Evolutionary conservation across 2,888 invertebrate genomes (phyloP), one percentile per base, ranked within the genome.

Genomic region (Dyspetes luteomarginatus): DNA sequence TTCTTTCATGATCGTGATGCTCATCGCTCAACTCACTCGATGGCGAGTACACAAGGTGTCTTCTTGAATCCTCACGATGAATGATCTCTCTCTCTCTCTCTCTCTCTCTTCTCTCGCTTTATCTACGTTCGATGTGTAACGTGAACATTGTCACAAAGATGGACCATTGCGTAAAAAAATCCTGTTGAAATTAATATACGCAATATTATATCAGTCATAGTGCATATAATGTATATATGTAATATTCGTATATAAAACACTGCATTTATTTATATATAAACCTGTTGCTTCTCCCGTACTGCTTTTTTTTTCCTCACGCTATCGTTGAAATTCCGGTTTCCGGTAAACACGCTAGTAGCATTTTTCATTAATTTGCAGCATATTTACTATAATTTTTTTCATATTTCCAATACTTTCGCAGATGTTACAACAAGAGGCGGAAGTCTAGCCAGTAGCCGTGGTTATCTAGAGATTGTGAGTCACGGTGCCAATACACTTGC

Each of bases 21-120:
- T 55, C 89, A 86, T 65, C 88, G 87, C 12, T 90, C 90, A 26
- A 88, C 86, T 62, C 90, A 91, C 89, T 90, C 91, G 86, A 91
- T 90, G 91, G 91, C 90, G 89, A 91, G 91, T 90, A 91, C 90
- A 85, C 91, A 91, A 91, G 91, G 91, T 91, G 88, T 89, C 85
- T 76, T 73, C 78, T 83, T 72, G 78, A 83, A 28, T 56, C 73
- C 65, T 65, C 72, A 73, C 28, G 62, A 55, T 73, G 43, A 73
- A 73, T 74, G 26, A 73, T 75, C 74, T 68, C 64, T 60, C 30
- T 36, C 28, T 62, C 12, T 4, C 2, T 58, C 30, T 58, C 36
- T 36, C 5, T 30, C 36, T 28, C n/a, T 52, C 64, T 71, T 30
- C n/a, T n/a, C n/a, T n/a, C n/a, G n/a, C n/a, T n/a, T n/a, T n/a